Evolutionary conservation across 1,140 invertebrate genomes (phyloP).

Genomic region (Ganaspis sp.): DNA sequence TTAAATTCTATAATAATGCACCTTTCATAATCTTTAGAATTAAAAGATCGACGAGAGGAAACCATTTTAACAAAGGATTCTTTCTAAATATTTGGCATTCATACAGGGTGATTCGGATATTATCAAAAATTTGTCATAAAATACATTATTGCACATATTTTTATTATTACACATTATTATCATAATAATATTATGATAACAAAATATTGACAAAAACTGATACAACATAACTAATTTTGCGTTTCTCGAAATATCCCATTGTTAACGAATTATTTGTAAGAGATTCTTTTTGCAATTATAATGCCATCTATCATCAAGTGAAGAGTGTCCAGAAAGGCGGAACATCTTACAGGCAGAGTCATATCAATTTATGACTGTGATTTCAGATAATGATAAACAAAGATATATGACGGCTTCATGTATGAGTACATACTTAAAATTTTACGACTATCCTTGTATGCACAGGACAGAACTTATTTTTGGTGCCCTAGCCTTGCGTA

Average conservation of each 20-base stretch:
- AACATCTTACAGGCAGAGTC: conserved; percentile 3
- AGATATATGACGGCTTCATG: conserved; percentile 17
- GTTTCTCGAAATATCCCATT: too few species aligned
- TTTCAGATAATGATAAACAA: conserved; percentile 22
- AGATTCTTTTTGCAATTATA: neutral
- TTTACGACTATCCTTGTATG: neutral
- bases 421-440: conserved; percentile 9
- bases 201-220: too few species aligned
- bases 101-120: too few species aligned
- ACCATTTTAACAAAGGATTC: too few species aligned
- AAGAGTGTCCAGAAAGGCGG: conserved; percentile 8
- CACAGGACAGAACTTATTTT: neutral
- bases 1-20: neutral
- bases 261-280: conserved; percentile 2
- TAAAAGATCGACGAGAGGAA: neutral
- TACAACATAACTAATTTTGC: too few species aligned
- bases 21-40: neutral
- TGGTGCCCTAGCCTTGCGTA: neutral
- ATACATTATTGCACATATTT: too few species aligned
- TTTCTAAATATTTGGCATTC: too few species aligned
- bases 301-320: neutral
- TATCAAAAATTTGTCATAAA: too few species aligned
- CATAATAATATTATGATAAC: too few species aligned
- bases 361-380: conserved; percentile 19
- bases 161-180: too few species aligned